These are phyloP conservation scores for Sarcophaga subvicina DNA, from an alignment of 2,888 invertebrate species.

Conservation along the genomic window DNA sequence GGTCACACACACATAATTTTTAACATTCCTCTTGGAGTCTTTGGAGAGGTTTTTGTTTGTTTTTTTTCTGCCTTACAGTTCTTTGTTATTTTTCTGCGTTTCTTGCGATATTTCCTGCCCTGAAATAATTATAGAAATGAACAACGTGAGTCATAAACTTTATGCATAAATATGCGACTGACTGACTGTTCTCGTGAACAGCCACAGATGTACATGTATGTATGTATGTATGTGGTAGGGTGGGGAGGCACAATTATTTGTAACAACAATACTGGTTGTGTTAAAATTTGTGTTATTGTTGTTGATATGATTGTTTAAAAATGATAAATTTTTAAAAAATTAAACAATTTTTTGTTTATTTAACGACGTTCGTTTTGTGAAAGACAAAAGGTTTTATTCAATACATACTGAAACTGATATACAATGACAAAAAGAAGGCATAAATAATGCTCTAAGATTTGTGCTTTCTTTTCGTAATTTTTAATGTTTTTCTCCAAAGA, in stretches of 20 bases:
- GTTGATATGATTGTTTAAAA: constrained; percentile 18
- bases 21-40: constrained; percentile 21
- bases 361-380: too few species aligned
- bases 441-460: too few species aligned
- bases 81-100: constrained; percentile 14
- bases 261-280: too few species aligned
- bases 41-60: constrained; percentile 15
- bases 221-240: neutral
- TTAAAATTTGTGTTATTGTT: neutral
- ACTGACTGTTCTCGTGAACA: neutral
- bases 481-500: too few species aligned
- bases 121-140: constrained; percentile 58
- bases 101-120: constrained; percentile 60
- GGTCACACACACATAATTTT: constrained; percentile 20
- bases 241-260: neutral
- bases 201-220: neutral
- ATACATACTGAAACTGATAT: too few species aligned
- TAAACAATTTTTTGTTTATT: too few species aligned
- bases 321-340: neutral
- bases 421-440: too few species aligned
- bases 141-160: constrained; percentile 46
- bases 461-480: too few species aligned
- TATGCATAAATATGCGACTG: constrained; percentile 10
- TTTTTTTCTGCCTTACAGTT: neutral
- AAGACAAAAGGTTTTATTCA: too few species aligned